Conservation (phyloP, 2,888 invertebrate species). For the Eurois occulta region DNA sequence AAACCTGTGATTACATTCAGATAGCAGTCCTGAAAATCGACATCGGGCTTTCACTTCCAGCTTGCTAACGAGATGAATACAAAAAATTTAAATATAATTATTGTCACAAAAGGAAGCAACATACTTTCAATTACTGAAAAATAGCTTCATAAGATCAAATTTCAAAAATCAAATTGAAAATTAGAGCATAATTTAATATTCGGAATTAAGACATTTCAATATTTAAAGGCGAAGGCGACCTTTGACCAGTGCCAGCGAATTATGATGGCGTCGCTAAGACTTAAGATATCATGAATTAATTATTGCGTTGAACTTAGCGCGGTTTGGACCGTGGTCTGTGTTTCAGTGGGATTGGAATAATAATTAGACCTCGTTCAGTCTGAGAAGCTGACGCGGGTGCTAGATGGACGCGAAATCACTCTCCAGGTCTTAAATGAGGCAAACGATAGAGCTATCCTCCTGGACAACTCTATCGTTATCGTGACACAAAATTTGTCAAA, state of each 20-base stretch:
- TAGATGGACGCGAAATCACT: neutral
- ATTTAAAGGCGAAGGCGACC: conserved; percentile 41
- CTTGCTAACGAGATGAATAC: neutral
- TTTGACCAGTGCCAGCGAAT: conserved; percentile 28
- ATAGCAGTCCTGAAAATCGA: neutral
- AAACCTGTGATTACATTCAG: neutral
- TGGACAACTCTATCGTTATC: no score
- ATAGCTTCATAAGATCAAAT: neutral
- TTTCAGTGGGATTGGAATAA: conserved; percentile 20
- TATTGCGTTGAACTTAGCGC: conserved; percentile 39
- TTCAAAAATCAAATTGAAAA: neutral
- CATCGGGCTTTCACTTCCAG: neutral
- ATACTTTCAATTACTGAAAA: neutral
- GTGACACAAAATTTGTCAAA: no score
- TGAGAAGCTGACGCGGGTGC: neutral
- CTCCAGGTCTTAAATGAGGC: neutral
- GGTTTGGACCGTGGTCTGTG: conserved; percentile 42
- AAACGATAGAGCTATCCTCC: neutral
- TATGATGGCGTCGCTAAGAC: conserved; percentile 40
- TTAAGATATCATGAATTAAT: conserved; percentile 59
- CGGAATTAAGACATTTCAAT: conserved; percentile 33
- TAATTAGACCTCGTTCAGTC: neutral
- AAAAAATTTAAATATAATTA: neutral
- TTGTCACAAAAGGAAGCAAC: neutral
- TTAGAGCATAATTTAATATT: conserved; percentile 7